These are phyloP conservation scores for Trachops cirrhosus DNA, from an alignment of 2,797 vertebrate species.

Conservation along the genomic window DNA sequence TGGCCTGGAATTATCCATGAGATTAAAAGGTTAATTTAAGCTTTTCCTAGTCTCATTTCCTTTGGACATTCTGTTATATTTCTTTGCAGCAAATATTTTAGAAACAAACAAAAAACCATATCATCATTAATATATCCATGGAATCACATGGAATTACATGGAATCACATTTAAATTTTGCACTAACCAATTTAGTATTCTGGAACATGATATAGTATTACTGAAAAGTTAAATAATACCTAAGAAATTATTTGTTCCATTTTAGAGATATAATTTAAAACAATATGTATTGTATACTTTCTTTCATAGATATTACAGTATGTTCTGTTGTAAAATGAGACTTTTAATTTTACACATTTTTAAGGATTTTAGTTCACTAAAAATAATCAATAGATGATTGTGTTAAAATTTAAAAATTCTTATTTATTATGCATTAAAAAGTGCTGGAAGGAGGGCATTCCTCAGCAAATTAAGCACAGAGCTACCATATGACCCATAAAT, in stretches of 20 bases:
- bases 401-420: background rate
- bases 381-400: background rate
- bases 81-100: background rate
- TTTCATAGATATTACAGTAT: background rate
- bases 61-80: background rate
- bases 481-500: background rate
- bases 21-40: slow-evolving; percentile 1
- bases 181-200: background rate
- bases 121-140: background rate
- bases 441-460: background rate
- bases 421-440: background rate
- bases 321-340: background rate
- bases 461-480: background rate
- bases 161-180: background rate
- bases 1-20: background rate
- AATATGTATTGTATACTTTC: background rate
- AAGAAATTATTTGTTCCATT: background rate
- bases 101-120: background rate
- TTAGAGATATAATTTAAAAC: slow-evolving; percentile 28
- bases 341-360: background rate
- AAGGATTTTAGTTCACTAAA: background rate
- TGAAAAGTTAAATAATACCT: background rate
- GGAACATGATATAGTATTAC: background rate
- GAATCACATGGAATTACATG: background rate
- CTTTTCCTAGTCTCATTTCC: background rate